Evolutionary conservation across 1,140 invertebrate species (phyloP), one percentile per base, ranked within the genome.

Genomic region (Centruroides sculpturatus): DNA sequence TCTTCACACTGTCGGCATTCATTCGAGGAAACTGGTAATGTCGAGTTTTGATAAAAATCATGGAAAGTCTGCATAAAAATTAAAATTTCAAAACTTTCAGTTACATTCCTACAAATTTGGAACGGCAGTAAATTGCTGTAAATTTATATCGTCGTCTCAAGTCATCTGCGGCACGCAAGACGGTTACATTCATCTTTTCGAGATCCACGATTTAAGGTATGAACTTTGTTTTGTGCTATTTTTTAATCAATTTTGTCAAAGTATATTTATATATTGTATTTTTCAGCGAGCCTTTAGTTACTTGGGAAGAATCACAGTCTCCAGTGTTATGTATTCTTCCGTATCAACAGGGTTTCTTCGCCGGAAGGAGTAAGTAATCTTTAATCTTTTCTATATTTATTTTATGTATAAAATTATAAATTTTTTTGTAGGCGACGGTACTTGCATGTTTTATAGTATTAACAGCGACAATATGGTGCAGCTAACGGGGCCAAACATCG

Each of bases 401-500:
- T 41, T 35, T 55, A 46, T 47, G 49, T 13, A 61, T 5, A 35
- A 35, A 47, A 13, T 56, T 47, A 52, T 50, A 11, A 7, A 41
- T 48, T 47, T 49, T 57, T 62, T 62, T 58, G 46, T 64, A 68
- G 78, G 77, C 68, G 84, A 85, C 72, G 83, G 82, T 3, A 78
- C 79, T 3, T 80, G 81, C 67, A 77, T 76, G 53, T 75, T 69
- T 57, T 70, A 74, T 48, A 71, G 75, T 56, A 67, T 71, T 46
- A 62, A 72, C 57, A 70, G 71, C 7, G 71, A 76, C 60, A 77
- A 72, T 58, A 64, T 66, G 49, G 60, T 82, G 3, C 77, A 82
- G 54, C 71, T 85, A 7, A 83, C 83, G 23, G 85, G 85, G 1
- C 76, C 84, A 4, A 80, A 86, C 66, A 83, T 79, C 74, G 85